These are phyloP conservation scores for Oscheius onirici DNA, from an alignment of 2,888 invertebrate genomes.

Conservation along the genomic window DNA sequence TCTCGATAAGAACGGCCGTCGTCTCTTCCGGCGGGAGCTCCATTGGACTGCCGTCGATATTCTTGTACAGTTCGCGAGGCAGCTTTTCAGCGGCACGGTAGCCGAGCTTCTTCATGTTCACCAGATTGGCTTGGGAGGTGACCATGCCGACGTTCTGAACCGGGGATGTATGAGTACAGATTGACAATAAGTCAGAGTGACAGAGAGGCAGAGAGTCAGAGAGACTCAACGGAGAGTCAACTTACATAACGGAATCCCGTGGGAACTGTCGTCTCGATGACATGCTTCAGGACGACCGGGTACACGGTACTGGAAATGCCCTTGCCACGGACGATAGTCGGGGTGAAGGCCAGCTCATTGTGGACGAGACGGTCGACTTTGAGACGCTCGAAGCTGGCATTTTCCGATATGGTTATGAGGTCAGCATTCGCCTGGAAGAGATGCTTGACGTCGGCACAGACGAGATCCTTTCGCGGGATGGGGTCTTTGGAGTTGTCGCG, in stretches of 20 bases:
- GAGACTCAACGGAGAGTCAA: too few relatives aligned
- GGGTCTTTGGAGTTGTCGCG: conserved; percentile 7
- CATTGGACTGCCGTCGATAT: conserved; percentile 1
- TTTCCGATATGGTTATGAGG: neutral
- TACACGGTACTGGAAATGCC: conserved; percentile 8
- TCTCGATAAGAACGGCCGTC: neutral
- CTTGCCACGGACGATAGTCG: neutral
- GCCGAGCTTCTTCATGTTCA: conserved; percentile 10
- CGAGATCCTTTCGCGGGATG: neutral
- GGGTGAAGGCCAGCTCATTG: conserved; percentile 9
- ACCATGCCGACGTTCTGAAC: conserved; percentile 13
- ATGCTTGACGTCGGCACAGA: neutral
- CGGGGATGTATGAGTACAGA: too few relatives aligned
- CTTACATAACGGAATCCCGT: conserved; percentile 9
- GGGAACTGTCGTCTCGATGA: neutral
- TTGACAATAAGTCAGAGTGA: too few relatives aligned
- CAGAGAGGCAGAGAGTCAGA: too few relatives aligned
- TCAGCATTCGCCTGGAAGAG: neutral
- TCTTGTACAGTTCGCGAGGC: neutral
- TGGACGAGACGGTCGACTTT: conserved; percentile 13
- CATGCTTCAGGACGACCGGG: neutral
- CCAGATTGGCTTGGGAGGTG: conserved; percentile 7
- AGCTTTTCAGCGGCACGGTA: neutral
- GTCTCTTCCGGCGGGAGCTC: neutral
- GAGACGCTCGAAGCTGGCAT: neutral